phyloP scores from a whole-genome alignment of 1,140 invertebrate genomes.

The Euura saliciscinereae region DNA sequence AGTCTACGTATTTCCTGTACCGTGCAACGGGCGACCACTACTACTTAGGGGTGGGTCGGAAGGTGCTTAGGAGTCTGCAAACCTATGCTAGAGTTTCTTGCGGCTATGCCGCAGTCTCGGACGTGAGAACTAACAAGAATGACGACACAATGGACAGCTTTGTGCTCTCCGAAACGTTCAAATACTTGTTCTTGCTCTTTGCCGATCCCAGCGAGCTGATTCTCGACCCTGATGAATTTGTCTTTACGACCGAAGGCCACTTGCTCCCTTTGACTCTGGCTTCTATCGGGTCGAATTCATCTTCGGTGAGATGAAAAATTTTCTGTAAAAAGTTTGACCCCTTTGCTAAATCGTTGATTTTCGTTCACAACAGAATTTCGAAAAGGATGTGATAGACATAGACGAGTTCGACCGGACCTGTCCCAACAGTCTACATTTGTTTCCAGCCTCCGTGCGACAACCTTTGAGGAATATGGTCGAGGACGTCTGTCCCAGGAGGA shows the following conservation, averaged over 20 bases:
- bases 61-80: constrained; percentile 90
- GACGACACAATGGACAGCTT: constrained; percentile 98
- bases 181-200: constrained; percentile 95
- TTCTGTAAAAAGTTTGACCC: constrained; percentile 34
- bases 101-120: constrained; percentile 96
- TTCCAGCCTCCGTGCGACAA: constrained; percentile 77
- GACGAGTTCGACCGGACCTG: constrained; percentile 75
- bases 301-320: constrained; percentile 50
- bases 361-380: constrained; percentile 58
- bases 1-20: constrained; percentile 97
- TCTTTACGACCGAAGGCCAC: constrained; percentile 97
- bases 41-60: constrained; percentile 92
- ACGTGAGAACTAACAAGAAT: constrained; percentile 86
- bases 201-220: constrained; percentile 86
- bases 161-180: constrained; percentile 96
- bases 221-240: constrained; percentile 93
- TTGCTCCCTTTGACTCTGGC: constrained; percentile 88
- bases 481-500: constrained; percentile 74
- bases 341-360: constrained; percentile 17
- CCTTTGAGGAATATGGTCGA: constrained; percentile 88
- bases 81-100: constrained; percentile 91
- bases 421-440: constrained; percentile 83
- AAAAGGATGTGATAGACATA: constrained; percentile 58
- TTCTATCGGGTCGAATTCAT: constrained; percentile 50
- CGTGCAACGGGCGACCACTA: constrained; percentile 93